phyloP scores from a whole-genome alignment of 2,888 invertebrate genomes.

The Harmothoe impar region DNA sequence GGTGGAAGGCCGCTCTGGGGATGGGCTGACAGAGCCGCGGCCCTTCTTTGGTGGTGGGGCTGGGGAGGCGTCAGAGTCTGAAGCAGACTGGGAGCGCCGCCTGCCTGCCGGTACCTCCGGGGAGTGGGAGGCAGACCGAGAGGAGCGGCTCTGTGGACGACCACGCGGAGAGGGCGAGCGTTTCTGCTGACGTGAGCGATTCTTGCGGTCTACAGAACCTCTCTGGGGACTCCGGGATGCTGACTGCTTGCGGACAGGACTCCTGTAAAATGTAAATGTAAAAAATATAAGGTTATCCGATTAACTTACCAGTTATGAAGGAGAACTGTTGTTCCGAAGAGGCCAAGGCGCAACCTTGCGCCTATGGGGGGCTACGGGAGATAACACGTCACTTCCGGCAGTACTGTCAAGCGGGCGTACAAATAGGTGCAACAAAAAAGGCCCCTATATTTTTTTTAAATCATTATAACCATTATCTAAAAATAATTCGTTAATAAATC shows the following conservation, averaged over 20 bases:
- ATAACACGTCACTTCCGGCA: too few species aligned
- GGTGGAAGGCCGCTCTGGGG: conserved; percentile 19
- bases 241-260: background rate
- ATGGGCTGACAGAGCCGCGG: background rate
- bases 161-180: background rate
- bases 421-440: too few species aligned
- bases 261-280: background rate
- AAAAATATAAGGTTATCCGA: too few species aligned
- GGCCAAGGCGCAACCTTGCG: too few species aligned
- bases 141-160: background rate
- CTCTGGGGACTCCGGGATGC: conserved; percentile 20
- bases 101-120: background rate
- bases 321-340: too few species aligned
- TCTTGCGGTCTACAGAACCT: background rate
- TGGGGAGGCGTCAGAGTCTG: background rate
- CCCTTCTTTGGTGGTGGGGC: conserved; percentile 46
- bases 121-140: conserved; percentile 22
- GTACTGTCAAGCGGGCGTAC: too few species aligned
- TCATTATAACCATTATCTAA: too few species aligned
- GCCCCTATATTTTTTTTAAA: too few species aligned
- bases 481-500: too few species aligned
- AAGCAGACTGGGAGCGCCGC: background rate
- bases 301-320: too few species aligned
- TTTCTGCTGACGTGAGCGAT: background rate
- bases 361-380: too few species aligned